Evolutionary conservation across 2,797 vertebrate genomes (phyloP), one percentile per base, ranked within the genome.

Genomic region (Darevskia nairensis): DNA sequence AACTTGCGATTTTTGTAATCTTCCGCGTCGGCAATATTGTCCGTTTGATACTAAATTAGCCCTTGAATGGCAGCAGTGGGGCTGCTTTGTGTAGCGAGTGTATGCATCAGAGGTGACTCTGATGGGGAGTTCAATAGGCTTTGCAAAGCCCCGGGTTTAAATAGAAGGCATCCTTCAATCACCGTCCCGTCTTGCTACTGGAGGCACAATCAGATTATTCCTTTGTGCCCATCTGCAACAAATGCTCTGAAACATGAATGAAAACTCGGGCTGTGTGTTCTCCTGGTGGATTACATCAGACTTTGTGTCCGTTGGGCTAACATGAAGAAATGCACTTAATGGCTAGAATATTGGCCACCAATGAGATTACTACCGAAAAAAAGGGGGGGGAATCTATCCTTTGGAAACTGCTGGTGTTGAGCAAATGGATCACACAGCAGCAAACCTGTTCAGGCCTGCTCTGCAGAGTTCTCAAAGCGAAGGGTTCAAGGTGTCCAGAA

Each of bases 1-100:
- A 94, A 93, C 86, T 94, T 6, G 1, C 91, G 90, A 94, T 95
- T 95, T 95, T 93, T 94, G 91, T 95, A 95, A 94, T 94, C 94
- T 74, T 95, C 64, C 84, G 41, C 89, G 86, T 88, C 86, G 82
- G 80, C 90, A 93, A 69, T 91, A 88, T 93, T 93, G 91, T 87
- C 81, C 85, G 89, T 84, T 91, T 93, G 72, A 90, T 92, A 82
- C 64, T 89, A 88, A 95, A 93, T 94, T 93, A 90, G 89, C 91
- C 87, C 89, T 80, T 79, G 89, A 92, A 95, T 90, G 90, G 89
- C 78, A 91, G 75, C 71, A 92, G 87, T 90, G 81, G 84, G 39
- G 92, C 84, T 87, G 84, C 81, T 93, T 93, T 91, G 87, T 90
- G 84, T 64, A 74, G 84, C 77, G 88, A 87, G 88, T 86, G 83